Percentiles rank a stretch among this genome's conserved stretches.
Evolutionary conservation across 2,797 vertebrate genomes (phyloP).

Genomic region (Spondyliosoma cantharus): DNA sequence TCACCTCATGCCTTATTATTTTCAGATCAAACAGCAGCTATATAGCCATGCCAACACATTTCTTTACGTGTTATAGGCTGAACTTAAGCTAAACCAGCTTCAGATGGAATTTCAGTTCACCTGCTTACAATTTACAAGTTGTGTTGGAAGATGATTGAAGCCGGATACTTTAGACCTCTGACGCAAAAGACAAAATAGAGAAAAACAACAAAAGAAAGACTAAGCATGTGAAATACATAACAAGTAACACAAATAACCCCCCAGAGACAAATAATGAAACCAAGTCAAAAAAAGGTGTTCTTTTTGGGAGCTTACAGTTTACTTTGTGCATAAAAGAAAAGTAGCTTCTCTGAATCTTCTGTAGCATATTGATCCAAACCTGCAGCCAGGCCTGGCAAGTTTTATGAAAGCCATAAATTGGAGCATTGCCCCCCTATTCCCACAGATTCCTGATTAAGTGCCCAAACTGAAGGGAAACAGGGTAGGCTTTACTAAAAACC

Average conservation of each 20-base stretch:
- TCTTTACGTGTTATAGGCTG: background rate
- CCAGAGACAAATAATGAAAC: background rate
- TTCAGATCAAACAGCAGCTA: background rate
- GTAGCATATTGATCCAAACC: slow-evolving; percentile 9
- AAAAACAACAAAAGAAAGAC: background rate
- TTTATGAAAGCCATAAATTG: background rate
- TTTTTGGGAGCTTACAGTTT: background rate
- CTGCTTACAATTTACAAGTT: background rate
- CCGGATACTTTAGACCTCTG: background rate
- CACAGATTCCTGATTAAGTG: slow-evolving; percentile 24
- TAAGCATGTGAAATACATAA: background rate
- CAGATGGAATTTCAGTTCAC: slow-evolving; percentile 5
- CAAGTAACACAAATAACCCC: background rate
- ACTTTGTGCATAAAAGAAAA: background rate
- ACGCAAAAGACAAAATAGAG: background rate
- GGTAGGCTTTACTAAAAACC: background rate
- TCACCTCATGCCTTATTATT: background rate
- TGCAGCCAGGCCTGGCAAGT: slow-evolving; percentile 3
- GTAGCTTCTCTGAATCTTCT: background rate
- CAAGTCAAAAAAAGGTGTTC: no score
- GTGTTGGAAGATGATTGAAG: background rate
- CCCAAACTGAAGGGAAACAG: background rate
- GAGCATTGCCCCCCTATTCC: background rate
- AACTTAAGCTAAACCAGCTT: slow-evolving; percentile 7
- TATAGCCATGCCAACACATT: background rate